Base-by-base conservation (phyloP, 2,888 invertebrate species). In the Schizaphis graminum region DNA sequence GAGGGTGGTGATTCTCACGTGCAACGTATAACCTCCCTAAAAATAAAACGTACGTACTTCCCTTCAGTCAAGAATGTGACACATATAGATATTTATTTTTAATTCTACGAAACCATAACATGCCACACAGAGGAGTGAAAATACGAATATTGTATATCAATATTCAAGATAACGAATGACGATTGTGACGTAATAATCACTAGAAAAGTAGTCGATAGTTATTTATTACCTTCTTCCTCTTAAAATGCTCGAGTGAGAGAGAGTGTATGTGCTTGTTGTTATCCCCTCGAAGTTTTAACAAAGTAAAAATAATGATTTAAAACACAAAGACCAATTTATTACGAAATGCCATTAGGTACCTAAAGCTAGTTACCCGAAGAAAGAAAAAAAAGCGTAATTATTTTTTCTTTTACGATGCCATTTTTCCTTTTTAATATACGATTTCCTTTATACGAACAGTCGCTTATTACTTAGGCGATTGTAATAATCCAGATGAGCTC, bases 221-320 rank as follows among this genome's bases (percentile, higher is more conserved):
- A 77, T 35, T 77, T 35, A 77, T 35, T 77, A 77, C 77, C 16
- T 35, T n/a, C 16, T 67, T 67, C n/a, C 5, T 67, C 67, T 67
- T n/a, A 67, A 61, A 41, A 84, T 24, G 41, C 41, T 4, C 28
- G 24, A 24, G 84, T 41, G 84, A 24, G 41, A 24, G 8, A 44
- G 41, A 44, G 41, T 44, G 84, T 44, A 2, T 44, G 41, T 3
- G 41, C 10, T 24, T 24, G 44, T 16, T 11, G 84, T 26, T 44
- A 26, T 28, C 53, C 13, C 13, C 91, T 77, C 3, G 53, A 91
- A 35, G 16, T 41, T 41, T 28, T 91, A 24, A 56, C 28, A 61
- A 57, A 41, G 28, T 28, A 53, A 91, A 91, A 84, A 84, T 41
- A 84, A 91, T 91, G 41, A 84, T 84, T 53, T 41, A 35, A 84